A percentile compares a stretch with the other conserved stretches of the same genome.
These are phyloP conservation scores for Pipra filicauda DNA, from an alignment of 2,113 vertebrate species.

Conservation along the genomic window DNA sequence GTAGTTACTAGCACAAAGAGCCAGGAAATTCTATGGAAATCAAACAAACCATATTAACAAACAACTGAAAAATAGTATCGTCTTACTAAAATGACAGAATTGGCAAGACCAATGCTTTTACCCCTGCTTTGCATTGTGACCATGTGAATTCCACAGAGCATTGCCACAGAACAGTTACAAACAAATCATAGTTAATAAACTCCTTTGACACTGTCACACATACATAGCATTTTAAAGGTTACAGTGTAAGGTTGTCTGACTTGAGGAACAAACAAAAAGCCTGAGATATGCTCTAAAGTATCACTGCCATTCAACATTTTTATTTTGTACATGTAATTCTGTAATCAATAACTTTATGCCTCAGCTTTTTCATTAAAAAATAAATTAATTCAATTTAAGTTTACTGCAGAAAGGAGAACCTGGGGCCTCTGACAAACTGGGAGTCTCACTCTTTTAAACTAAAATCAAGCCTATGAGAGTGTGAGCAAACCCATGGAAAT, in stretches of 20 bases:
- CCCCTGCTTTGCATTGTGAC: not conserved
- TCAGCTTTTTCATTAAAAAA: not conserved
- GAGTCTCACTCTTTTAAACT: not conserved
- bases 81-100: not conserved
- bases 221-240: not conserved
- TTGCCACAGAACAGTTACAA: not conserved
- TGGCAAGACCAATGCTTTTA: not conserved
- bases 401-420: not conserved
- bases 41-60: constrained; percentile 40
- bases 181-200: not conserved
- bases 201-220: not conserved
- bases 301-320: not conserved
- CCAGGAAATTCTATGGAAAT: constrained; percentile 90
- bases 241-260: not conserved
- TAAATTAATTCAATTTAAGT: not conserved
- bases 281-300: not conserved
- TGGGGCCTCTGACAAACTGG: not conserved
- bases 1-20: constrained; percentile 91
- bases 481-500: not conserved
- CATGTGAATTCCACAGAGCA: not conserved
- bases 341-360: not conserved
- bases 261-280: not conserved
- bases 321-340: not conserved
- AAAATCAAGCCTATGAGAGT: not conserved
- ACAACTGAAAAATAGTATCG: not conserved